phyloP scores from a whole-genome alignment of 2,113 vertebrate species.

The Notiomystis cincta region DNA sequence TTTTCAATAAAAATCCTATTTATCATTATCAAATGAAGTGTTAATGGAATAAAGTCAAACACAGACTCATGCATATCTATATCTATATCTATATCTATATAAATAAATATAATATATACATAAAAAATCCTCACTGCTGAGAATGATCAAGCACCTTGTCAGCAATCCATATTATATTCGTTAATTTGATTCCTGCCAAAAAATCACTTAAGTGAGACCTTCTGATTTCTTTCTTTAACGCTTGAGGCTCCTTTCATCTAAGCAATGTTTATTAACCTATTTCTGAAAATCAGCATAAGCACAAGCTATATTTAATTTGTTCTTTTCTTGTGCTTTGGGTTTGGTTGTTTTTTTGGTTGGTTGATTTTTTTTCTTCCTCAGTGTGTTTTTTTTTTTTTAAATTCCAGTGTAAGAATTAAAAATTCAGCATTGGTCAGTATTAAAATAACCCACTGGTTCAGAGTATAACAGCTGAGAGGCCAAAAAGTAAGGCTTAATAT shows the following conservation, averaged over 20 bases:
- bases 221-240: constrained; percentile 65
- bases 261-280: constrained; percentile 68
- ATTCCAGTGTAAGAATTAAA: neutral
- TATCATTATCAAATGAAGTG: constrained; percentile 69
- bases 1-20: constrained; percentile 71
- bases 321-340: neutral
- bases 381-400: neutral
- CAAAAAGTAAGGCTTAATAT: neutral
- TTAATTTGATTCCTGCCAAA: constrained; percentile 80
- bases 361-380: neutral
- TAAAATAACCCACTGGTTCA: neutral
- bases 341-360: neutral
- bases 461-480: neutral
- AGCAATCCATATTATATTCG: constrained; percentile 65
- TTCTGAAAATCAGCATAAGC: constrained; percentile 54
- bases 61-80: constrained; percentile 16
- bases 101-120: constrained; percentile 16
- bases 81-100: neutral
- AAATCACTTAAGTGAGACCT: constrained; percentile 79
- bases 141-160: constrained; percentile 75
- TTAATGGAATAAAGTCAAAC: constrained; percentile 66
- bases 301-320: constrained; percentile 44
- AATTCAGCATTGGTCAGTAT: neutral
- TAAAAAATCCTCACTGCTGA: constrained; percentile 47
- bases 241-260: constrained; percentile 66